A percentile compares a stretch with the other conserved stretches of the same genome.
phyloP scores from a whole-genome alignment of 2,797 vertebrate species.

The Tangara arthus region DNA sequence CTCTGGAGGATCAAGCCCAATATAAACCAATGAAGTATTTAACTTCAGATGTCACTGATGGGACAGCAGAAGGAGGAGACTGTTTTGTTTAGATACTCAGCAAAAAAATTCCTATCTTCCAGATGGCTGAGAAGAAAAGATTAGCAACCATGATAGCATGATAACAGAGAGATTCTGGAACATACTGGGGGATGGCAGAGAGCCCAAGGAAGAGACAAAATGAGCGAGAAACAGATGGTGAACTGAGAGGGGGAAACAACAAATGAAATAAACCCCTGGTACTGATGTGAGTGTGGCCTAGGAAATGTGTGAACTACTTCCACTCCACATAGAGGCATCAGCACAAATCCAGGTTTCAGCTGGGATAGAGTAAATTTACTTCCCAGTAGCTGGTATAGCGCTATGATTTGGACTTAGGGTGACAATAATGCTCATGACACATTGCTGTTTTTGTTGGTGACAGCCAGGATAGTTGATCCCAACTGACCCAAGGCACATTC shows the following conservation, averaged over 20 bases:
- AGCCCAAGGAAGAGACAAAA: not conserved
- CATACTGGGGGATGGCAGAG: not conserved
- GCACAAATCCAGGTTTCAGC: not conserved
- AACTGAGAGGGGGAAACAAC: not conserved
- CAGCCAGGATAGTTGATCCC: not conserved
- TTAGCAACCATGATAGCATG: not conserved
- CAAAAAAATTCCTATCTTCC: not conserved
- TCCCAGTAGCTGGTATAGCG: accelerated
- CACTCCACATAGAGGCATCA: not conserved
- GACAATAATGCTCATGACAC: not conserved
- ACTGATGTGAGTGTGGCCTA: not conserved
- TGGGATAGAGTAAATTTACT: not conserved
- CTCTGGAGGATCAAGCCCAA: not conserved
- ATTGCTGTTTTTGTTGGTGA: not conserved
- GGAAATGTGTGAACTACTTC: not conserved
- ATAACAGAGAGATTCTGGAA: constrained; percentile 5
- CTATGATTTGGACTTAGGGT: not conserved
- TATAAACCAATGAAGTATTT: not conserved
- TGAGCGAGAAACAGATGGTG: accelerated
- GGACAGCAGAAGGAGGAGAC: not conserved
- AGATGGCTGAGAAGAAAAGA: constrained; percentile 7
- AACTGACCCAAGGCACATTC: not conserved
- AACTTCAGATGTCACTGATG: not conserved
- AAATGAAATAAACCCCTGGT: not conserved
- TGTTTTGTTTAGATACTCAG: not conserved